Evolutionary conservation across 2,888 invertebrate genomes (phyloP).

Genomic region (Callosobruchus maculatus): DNA sequence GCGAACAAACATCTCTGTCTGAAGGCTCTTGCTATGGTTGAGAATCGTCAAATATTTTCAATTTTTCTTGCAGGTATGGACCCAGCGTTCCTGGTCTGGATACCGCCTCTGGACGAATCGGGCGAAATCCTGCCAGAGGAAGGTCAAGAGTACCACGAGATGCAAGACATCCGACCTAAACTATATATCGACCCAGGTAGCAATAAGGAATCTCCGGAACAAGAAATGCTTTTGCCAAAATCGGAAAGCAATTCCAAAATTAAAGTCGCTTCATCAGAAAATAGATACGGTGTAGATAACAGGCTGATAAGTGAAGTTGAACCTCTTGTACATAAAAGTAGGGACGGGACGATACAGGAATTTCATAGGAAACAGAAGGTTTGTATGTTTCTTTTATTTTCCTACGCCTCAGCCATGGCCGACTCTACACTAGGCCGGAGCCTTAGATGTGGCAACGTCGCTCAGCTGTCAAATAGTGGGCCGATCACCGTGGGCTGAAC

Average conservation of each 20-base stretch:
- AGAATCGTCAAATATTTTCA: no score
- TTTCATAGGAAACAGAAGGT: neutral
- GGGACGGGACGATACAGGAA: neutral
- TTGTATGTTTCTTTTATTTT: no score
- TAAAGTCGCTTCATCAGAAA: constrained; percentile 2
- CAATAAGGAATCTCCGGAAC: constrained; percentile 65
- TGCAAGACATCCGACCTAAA: constrained; percentile 42
- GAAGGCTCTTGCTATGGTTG: no score
- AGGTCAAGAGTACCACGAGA: constrained; percentile 51
- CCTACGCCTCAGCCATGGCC: no score
- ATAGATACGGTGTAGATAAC: constrained; percentile 19
- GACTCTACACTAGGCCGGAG: no score
- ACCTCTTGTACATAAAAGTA: constrained; percentile 29
- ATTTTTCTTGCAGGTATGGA: constrained; percentile 64
- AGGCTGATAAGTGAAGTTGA: constrained; percentile 24
- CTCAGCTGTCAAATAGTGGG: no score
- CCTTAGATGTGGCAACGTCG: no score
- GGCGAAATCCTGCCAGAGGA: constrained; percentile 63
- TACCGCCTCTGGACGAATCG: constrained; percentile 70
- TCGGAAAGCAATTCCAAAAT: constrained; percentile 4
- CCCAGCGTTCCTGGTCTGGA: constrained; percentile 84
- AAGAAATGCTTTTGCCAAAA: constrained; percentile 52
- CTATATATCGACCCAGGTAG: constrained; percentile 58
- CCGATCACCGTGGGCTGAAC: no score
- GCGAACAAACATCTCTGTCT: no score